Percentiles rank a stretch among this genome's conserved stretches.
Conservation (phyloP, 2,888 invertebrate species). For the Marasmarcha lunaedactyla region DNA sequence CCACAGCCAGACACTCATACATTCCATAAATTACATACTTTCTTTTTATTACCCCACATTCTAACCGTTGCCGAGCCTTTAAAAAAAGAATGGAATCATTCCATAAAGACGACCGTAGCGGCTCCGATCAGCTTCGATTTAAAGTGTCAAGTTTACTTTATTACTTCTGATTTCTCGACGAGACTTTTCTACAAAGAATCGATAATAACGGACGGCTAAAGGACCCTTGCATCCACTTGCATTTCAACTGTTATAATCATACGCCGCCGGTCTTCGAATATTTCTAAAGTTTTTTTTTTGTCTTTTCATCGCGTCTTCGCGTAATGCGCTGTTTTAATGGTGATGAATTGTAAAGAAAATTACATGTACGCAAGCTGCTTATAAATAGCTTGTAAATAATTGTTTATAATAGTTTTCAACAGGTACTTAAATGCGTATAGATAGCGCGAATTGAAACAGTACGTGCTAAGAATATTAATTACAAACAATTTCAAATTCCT, state of each 20-base stretch:
- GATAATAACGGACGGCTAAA: constrained; percentile 49
- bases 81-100: not conserved
- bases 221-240: constrained; percentile 50
- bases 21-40: constrained; percentile 21
- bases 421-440: too few species aligned
- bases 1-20: constrained; percentile 17
- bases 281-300: constrained; percentile 30
- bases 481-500: too few species aligned
- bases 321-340: constrained; percentile 26
- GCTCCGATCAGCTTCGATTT: constrained; percentile 11
- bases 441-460: too few species aligned
- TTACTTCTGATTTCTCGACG: constrained; percentile 39
- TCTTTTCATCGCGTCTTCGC: constrained; percentile 24
- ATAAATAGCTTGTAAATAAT: not conserved
- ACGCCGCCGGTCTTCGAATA: constrained; percentile 32
- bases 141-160: constrained; percentile 38
- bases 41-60: constrained; percentile 19
- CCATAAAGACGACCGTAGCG: not conserved
- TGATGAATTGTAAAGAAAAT: constrained; percentile 27
- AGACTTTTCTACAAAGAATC: constrained; percentile 16
- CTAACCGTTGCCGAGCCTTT: constrained; percentile 1
- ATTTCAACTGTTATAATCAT: constrained; percentile 43
- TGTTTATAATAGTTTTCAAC: not conserved
- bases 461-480: too few species aligned
- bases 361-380: constrained; percentile 10